Base-by-base conservation (phyloP, 2,113 vertebrate genomes). In the Passer montanus region DNA sequence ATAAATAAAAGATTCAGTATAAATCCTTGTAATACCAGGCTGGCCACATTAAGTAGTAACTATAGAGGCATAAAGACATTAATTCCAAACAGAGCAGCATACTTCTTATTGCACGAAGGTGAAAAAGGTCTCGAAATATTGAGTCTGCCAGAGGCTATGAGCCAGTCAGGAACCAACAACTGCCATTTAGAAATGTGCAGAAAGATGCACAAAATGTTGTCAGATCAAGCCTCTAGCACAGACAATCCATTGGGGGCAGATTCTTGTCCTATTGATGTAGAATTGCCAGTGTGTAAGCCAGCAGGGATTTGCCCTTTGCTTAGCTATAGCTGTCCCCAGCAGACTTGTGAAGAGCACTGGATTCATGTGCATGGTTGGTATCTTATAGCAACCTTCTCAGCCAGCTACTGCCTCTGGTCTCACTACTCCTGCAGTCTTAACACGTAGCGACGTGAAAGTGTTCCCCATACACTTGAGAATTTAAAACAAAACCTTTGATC, bases 1-100 rank as follows among this genome's bases (percentile, higher is more conserved):
- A 85, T 60, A 75, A 79, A 90, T 24, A 82, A 26, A 86, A 68
- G 67, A 55, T 53, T 92, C 62, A 23, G 30, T 53, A 43, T 86
- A 95, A 95, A 92, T 55, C 41, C 52, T 55, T 95, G 35, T 86
- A 79, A 88, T 93, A 47, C 52, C 52, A 62, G 58, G 33, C 49
- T 68, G 64, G 23, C 31, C 50, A 70, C 43, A 35, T 70, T 39
- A 89, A 74, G 41, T 59, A 83, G 37, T 93, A 94, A 86, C 31
- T 81, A 23, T 59, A 75, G 58, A 90, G 93, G 46, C 58, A 79
- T 63, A 70, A 95, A 79, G 11, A 89, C 84, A 81, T 93, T 49
- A 59, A 82, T 91, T 89, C 39, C 79, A 90, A 96, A 86, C 79
- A 30, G 41, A 84, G 7, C 37, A 82, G 28, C 46, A 58, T 75